Percentiles rank a stretch among this genome's conserved stretches.
Evolutionary conservation across 2,113 vertebrate genomes (phyloP).

Genomic region (Eolophus roseicapilla): DNA sequence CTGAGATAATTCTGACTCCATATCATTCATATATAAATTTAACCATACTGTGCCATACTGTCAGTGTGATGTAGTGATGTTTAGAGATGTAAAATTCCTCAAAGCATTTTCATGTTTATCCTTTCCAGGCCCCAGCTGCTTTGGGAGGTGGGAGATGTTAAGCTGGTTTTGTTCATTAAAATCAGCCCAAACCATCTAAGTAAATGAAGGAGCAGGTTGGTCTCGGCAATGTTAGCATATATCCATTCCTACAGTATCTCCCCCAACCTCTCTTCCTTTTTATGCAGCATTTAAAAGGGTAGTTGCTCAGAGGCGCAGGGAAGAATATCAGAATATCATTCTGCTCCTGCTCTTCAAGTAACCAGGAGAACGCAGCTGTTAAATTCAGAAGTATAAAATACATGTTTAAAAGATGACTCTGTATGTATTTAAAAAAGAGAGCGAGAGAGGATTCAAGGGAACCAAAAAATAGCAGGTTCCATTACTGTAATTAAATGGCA

Average conservation of each 20-base stretch:
- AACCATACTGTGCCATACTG: background rate
- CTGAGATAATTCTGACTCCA: background rate
- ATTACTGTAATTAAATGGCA: conserved; percentile 77
- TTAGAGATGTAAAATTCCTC: background rate
- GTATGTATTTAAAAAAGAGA: conserved; percentile 63
- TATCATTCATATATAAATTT: background rate
- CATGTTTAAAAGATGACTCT: conserved; percentile 73
- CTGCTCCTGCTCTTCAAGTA: conserved; percentile 15
- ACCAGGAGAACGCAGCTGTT: conserved; percentile 48
- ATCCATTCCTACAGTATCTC: background rate
- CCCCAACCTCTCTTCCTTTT: background rate
- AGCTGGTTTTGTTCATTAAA: background rate
- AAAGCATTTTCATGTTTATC: background rate
- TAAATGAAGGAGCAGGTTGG: conserved; percentile 8
- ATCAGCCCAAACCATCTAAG: background rate
- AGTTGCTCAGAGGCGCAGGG: background rate
- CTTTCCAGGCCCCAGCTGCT: background rate
- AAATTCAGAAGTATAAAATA: conserved; percentile 58
- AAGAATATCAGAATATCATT: background rate
- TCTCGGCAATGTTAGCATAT: background rate
- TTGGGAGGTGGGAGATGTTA: background rate
- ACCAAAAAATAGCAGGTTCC: conserved; percentile 77
- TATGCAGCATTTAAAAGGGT: conserved; percentile 1
- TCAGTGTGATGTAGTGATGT: background rate
- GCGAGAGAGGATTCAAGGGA: conserved; percentile 72